Conservation (phyloP, 1,140 invertebrate species). For the Andrena cerasifolii region DNA sequence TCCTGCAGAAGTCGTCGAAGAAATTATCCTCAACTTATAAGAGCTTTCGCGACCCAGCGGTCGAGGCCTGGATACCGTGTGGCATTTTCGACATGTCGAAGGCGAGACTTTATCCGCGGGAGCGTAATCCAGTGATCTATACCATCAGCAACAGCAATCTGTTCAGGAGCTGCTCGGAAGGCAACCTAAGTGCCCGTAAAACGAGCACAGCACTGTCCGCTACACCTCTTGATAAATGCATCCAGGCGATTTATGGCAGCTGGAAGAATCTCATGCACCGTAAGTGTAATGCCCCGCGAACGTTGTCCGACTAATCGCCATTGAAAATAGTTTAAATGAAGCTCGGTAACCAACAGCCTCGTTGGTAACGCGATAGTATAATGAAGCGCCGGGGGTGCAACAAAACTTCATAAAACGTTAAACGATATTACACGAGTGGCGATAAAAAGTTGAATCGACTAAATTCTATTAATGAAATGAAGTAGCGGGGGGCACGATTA, state of each 20-base stretch:
- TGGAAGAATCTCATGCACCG: conserved; percentile 82
- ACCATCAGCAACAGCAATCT: conserved; percentile 58
- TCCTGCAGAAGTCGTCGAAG: conserved; percentile 72
- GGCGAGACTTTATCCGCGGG: conserved; percentile 3
- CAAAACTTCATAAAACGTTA: not conserved
- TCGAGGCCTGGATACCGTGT: conserved; percentile 76
- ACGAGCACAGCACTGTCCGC: conserved; percentile 49
- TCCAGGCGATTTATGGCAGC: conserved; percentile 81
- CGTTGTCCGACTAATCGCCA: not conserved
- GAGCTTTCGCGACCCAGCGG: conserved; percentile 82
- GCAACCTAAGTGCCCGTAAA: conserved; percentile 73
- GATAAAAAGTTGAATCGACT: too few species aligned
- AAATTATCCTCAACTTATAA: conserved; percentile 81
- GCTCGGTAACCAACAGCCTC: not conserved
- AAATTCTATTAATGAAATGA: too few species aligned
- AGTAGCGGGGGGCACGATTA: too few species aligned
- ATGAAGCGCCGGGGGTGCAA: not conserved
- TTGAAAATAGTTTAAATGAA: conserved; percentile 31
- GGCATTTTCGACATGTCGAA: conserved; percentile 56
- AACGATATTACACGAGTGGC: too few species aligned
- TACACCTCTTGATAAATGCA: conserved; percentile 80
- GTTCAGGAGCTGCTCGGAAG: conserved; percentile 80
- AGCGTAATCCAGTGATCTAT: conserved; percentile 21
- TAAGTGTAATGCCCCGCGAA: conserved; percentile 69
- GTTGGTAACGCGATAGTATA: not conserved